These are phyloP conservation scores for Endomychus coccineus DNA, from an alignment of 2,888 invertebrate genomes.

Conservation along the genomic window DNA sequence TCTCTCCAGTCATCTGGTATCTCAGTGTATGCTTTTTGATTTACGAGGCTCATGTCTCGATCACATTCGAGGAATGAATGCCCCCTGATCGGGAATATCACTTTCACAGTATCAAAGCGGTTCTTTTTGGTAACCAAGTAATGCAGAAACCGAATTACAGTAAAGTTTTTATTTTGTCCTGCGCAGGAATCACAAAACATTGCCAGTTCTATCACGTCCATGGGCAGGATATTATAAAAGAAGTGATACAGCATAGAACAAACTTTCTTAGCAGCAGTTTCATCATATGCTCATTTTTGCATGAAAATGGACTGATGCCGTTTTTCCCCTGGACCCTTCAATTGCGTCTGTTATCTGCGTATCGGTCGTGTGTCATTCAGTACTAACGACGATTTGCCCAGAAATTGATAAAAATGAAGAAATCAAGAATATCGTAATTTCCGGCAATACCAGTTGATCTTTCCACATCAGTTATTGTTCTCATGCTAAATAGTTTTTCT, in stretches of 20 bases:
- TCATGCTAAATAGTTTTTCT: too few species aligned
- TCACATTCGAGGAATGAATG: slow-evolving; percentile 27
- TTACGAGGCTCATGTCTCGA: slow-evolving; percentile 20
- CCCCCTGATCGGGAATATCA: slow-evolving; percentile 23
- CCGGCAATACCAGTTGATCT: too few species aligned
- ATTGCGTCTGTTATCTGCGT: too few species aligned
- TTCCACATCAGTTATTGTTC: too few species aligned
- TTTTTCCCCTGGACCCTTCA: too few species aligned
- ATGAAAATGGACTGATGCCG: too few species aligned
- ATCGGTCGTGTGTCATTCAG: too few species aligned
- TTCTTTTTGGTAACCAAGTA: slow-evolving; percentile 19
- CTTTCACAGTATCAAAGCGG: slow-evolving; percentile 15
- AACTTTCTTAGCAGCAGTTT: not conserved
- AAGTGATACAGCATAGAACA: slow-evolving; percentile 3
- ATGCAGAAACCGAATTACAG: slow-evolving; percentile 25
- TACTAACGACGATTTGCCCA: too few species aligned
- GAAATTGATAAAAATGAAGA: too few species aligned
- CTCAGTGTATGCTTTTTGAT: slow-evolving; percentile 21
- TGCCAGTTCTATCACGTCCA: slow-evolving; percentile 18
- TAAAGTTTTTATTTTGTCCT: slow-evolving; percentile 31
- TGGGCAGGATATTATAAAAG: too few species aligned
- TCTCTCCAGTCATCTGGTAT: slow-evolving; percentile 23
- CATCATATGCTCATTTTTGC: too few species aligned
- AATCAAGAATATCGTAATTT: too few species aligned
- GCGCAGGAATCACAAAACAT: slow-evolving; percentile 30